phyloP scores from a whole-genome alignment of 2,113 vertebrate genomes.

The Strigops habroptila region DNA sequence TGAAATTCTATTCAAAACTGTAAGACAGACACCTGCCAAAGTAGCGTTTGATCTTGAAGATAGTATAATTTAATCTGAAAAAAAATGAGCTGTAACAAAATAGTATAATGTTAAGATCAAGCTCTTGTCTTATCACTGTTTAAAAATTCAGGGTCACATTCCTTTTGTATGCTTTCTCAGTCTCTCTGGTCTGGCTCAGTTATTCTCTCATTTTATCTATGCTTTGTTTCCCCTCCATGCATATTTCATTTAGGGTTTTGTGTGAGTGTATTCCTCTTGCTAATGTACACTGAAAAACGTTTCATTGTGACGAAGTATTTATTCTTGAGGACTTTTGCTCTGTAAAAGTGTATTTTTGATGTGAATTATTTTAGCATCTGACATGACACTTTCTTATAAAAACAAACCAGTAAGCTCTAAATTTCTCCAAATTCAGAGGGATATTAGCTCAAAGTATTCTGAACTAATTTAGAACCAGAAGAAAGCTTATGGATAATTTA shows the following conservation, averaged over 20 bases:
- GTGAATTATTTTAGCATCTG: neutral
- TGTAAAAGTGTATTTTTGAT: neutral
- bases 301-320: neutral
- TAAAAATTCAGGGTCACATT: neutral
- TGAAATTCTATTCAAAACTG: neutral
- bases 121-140: neutral
- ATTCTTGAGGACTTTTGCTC: neutral
- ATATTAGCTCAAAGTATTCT: neutral
- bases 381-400: neutral
- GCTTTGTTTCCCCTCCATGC: neutral
- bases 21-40: neutral
- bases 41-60: neutral
- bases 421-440: neutral
- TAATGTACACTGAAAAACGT: neutral
- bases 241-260: neutral
- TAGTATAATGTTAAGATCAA: neutral
- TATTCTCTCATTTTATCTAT: neutral
- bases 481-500: slow-evolving; percentile 25
- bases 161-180: neutral
- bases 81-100: neutral
- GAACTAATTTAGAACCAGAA: slow-evolving; percentile 13
- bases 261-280: neutral
- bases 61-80: neutral
- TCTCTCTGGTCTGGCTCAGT: neutral
- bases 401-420: neutral